phyloP scores from a whole-genome alignment of 2,888 invertebrate species.

The Chloroclysta siterata region DNA sequence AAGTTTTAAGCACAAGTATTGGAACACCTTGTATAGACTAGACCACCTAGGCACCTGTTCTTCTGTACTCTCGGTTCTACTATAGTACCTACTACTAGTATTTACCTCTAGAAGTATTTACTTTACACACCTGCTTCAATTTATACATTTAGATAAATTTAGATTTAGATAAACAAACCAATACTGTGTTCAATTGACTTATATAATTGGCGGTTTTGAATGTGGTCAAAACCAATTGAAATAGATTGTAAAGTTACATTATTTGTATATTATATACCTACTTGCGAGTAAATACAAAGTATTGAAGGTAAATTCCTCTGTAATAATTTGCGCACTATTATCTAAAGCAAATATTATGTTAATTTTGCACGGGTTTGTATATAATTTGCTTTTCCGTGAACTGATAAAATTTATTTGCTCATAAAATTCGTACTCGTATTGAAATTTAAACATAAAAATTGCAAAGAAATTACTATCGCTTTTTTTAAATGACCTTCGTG shows the following conservation, averaged over 20 bases:
- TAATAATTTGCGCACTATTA: slow-evolving; percentile 9
- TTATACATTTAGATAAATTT: no score
- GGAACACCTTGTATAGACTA: no score
- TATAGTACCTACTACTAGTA: no score
- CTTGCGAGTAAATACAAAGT: background rate
- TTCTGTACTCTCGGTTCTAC: no score
- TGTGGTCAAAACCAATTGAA: slow-evolving; percentile 14
- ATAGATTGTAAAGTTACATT: background rate
- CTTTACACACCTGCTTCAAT: no score
- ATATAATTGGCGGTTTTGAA: slow-evolving; percentile 2
- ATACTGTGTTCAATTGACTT: background rate
- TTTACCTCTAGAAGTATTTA: no score
- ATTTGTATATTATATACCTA: background rate
- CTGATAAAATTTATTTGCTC: slow-evolving; percentile 21
- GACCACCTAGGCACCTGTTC: no score
- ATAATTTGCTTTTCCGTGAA: slow-evolving; percentile 19
- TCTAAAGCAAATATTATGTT: slow-evolving; percentile 24
- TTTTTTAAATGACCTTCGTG: no score
- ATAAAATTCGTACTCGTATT: background rate
- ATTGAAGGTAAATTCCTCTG: background rate
- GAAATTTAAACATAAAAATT: no score
- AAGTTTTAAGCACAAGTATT: no score
- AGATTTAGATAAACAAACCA: no score
- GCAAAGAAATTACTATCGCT: no score
- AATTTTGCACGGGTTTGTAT: slow-evolving; percentile 15